phyloP scores from a whole-genome alignment of 2,888 invertebrate species.

The Hedychridium roseum region DNA sequence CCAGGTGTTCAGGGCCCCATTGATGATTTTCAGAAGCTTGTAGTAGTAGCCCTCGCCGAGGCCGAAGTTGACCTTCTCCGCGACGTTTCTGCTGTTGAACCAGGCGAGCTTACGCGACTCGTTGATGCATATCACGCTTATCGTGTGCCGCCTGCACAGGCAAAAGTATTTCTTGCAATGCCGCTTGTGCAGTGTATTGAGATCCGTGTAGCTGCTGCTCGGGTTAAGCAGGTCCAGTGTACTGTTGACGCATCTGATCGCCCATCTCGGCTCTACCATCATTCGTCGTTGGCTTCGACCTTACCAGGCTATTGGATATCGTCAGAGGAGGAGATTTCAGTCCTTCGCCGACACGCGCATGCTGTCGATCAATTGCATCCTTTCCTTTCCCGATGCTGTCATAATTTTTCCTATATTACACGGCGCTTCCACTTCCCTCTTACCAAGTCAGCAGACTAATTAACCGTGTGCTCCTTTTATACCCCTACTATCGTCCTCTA shows the following conservation, averaged over 20 bases:
- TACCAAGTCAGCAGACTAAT: too few species aligned
- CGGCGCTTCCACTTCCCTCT: too few species aligned
- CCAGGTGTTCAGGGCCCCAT: constrained; percentile 56
- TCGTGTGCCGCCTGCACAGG: constrained; percentile 56
- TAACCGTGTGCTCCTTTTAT: too few species aligned
- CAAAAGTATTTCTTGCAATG: constrained; percentile 59
- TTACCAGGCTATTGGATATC: not conserved
- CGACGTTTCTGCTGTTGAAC: constrained; percentile 58
- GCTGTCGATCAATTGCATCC: not conserved
- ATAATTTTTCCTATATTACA: not conserved
- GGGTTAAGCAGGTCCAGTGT: constrained; percentile 54
- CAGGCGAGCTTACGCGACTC: constrained; percentile 57
- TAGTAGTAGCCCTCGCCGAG: constrained; percentile 58
- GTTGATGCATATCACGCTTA: constrained; percentile 59
- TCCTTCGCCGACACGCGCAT: not conserved
- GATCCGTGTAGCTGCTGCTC: constrained; percentile 50
- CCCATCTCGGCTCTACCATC: constrained; percentile 60
- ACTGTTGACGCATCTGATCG: constrained; percentile 46
- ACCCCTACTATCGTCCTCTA: too few species aligned
- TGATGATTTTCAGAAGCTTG: constrained; percentile 54
- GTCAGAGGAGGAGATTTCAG: not conserved
- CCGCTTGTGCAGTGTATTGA: constrained; percentile 51
- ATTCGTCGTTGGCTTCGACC: constrained; percentile 33
- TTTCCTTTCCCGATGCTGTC: not conserved
- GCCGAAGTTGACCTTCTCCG: constrained; percentile 56